A percentile compares a stretch with the other conserved stretches of the same genome.
Evolutionary conservation across 2,113 vertebrate genomes (phyloP).

Genomic region (Tauraco erythrolophus): DNA sequence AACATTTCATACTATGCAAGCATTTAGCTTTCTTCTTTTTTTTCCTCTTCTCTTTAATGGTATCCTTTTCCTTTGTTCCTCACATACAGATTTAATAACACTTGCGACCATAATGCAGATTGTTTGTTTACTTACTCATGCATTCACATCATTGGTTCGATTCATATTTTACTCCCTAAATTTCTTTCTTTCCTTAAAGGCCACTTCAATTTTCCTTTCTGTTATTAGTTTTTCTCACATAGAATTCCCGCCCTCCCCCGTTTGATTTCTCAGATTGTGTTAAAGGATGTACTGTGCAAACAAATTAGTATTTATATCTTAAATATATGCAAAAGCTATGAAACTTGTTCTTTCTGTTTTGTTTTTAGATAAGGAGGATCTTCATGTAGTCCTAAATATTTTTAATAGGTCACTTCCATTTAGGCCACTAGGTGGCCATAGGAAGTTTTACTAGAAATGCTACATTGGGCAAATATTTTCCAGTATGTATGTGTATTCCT

Average conservation of each 20-base stretch:
- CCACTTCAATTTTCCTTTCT: slow-evolving; percentile 47
- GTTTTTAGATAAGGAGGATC: slow-evolving; percentile 67
- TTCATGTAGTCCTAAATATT: slow-evolving; percentile 26
- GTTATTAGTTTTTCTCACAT: slow-evolving; percentile 41
- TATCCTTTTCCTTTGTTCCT: neutral
- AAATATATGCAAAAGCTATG: slow-evolving; percentile 80
- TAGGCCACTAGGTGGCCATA: slow-evolving; percentile 64
- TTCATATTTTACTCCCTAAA: neutral
- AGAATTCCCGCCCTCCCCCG: slow-evolving; percentile 36
- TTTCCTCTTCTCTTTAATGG: neutral
- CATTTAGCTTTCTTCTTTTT: slow-evolving; percentile 45
- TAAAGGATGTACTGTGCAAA: slow-evolving; percentile 79
- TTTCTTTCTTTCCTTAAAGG: neutral
- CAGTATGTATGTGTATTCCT: neutral
- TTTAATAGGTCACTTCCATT: slow-evolving; percentile 34
- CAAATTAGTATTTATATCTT: slow-evolving; percentile 82
- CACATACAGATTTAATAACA: neutral
- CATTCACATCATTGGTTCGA: neutral
- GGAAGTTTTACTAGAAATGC: slow-evolving; percentile 36
- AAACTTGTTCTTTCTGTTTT: slow-evolving; percentile 74
- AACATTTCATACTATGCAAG: slow-evolving; percentile 79
- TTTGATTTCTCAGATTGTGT: slow-evolving; percentile 73
- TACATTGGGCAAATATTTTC: slow-evolving; percentile 34
- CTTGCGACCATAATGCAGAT: neutral
- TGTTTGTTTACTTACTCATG: slow-evolving; percentile 10